These are phyloP conservation scores for Alaudala cheleensis DNA, from an alignment of 2,113 vertebrate genomes.

Conservation along the genomic window DNA sequence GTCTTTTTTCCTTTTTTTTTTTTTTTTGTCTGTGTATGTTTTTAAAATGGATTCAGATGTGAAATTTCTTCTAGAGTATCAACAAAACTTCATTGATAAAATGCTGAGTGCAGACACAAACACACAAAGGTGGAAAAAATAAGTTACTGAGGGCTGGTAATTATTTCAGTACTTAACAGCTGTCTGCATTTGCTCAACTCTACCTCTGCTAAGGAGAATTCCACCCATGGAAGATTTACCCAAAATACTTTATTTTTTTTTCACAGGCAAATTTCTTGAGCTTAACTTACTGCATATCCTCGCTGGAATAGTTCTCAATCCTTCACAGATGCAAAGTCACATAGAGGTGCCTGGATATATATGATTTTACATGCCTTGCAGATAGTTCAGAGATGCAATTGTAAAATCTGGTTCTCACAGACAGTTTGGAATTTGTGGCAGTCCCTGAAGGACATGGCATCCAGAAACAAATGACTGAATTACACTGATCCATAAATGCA, in stretches of 20 bases:
- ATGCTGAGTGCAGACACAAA: neutral
- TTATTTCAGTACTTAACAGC: neutral
- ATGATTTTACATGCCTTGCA: conserved; percentile 16
- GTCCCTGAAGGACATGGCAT: conserved; percentile 41
- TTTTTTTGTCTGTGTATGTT: neutral
- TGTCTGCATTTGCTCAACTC: neutral
- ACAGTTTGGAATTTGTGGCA: conserved; percentile 42
- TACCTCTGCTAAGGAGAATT: neutral
- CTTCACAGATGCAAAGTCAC: neutral
- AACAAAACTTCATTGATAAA: neutral
- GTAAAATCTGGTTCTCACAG: neutral
- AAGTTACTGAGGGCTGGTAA: neutral
- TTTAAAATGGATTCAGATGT: neutral
- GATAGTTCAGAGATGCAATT: conserved; percentile 25
- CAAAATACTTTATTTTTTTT: neutral
- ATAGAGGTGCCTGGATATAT: neutral
- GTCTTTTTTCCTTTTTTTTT: neutral
- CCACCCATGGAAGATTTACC: neutral
- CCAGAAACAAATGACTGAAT: conserved; percentile 51
- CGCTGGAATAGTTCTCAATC: conserved; percentile 28
- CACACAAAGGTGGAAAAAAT: neutral
- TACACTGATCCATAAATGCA: conserved; percentile 51
- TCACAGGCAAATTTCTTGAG: conserved; percentile 4
- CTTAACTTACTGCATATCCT: conserved; percentile 35
- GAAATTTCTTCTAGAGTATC: neutral